Percentiles rank a stretch among this genome's conserved stretches.
Evolutionary conservation across 1,140 invertebrate species (phyloP).

Genomic region (Bombus balteatus): DNA sequence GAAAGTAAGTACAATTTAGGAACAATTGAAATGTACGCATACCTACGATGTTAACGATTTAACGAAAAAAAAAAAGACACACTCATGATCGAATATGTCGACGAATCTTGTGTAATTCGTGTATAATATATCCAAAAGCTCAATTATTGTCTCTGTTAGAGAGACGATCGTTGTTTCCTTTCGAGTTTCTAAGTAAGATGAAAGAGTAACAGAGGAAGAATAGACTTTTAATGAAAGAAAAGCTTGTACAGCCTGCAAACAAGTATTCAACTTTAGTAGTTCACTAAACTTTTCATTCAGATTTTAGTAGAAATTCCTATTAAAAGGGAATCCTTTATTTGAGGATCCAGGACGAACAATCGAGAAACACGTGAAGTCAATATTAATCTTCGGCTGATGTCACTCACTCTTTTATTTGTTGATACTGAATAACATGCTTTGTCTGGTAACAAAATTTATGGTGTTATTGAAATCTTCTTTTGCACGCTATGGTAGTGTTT

Average conservation of each 20-base stretch:
- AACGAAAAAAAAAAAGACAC: not conserved
- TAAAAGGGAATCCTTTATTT: not conserved
- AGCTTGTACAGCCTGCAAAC: slow-evolving; percentile 8
- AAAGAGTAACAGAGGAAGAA: not conserved
- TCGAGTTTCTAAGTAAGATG: not conserved
- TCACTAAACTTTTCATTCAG: not conserved
- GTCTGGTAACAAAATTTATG: not conserved
- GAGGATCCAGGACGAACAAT: slow-evolving; percentile 2
- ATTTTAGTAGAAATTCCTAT: slow-evolving; percentile 4
- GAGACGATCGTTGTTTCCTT: slow-evolving; percentile 20
- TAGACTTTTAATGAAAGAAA: not conserved
- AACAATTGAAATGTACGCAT: slow-evolving; percentile 23
- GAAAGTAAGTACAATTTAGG: slow-evolving; percentile 53
- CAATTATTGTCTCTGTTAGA: slow-evolving; percentile 14
- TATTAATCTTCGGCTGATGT: slow-evolving; percentile 25
- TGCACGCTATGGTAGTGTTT: not conserved
- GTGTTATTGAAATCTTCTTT: not conserved
- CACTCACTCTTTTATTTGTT: not conserved
- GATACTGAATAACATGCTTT: no score
- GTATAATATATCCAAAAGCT: slow-evolving; percentile 1
- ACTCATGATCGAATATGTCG: not conserved
- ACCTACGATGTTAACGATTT: not conserved
- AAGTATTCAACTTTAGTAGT: slow-evolving; percentile 7
- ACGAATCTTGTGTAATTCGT: slow-evolving; percentile 17
- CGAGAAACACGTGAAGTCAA: slow-evolving; percentile 8